These are phyloP conservation scores for Cochlearius cochlearius DNA, from an alignment of 2,113 vertebrate genomes.

Conservation along the genomic window DNA sequence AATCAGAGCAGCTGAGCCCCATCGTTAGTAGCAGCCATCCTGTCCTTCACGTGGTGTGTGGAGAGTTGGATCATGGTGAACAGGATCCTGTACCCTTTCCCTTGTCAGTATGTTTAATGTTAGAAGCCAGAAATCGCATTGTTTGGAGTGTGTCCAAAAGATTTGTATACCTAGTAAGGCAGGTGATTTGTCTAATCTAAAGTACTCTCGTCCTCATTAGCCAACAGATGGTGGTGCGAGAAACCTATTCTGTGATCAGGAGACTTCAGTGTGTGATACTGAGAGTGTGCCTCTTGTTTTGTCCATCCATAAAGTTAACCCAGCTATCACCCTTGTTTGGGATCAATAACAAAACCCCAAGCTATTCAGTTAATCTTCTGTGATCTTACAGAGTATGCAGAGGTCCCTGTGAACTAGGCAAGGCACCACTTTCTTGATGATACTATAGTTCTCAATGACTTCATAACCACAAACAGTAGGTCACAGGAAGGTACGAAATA, in stretches of 20 bases:
- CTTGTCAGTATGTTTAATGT: background rate
- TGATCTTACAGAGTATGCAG: background rate
- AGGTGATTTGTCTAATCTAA: background rate
- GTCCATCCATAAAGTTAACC: background rate
- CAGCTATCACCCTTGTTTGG: background rate
- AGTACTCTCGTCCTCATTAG: background rate
- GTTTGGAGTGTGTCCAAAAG: background rate
- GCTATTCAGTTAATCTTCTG: background rate
- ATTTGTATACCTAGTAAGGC: background rate
- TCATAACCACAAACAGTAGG: background rate
- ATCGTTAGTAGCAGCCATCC: background rate
- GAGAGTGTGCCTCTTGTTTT: background rate
- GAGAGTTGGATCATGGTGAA: background rate
- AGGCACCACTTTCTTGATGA: background rate
- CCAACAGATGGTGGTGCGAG: background rate
- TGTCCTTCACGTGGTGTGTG: background rate
- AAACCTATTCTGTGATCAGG: background rate
- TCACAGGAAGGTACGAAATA: background rate
- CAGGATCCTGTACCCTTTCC: background rate
- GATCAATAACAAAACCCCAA: background rate
- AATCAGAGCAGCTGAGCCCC: background rate
- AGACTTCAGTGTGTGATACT: background rate
- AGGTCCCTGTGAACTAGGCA: background rate
- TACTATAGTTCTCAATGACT: background rate
- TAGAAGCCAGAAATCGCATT: background rate